phyloP scores from a whole-genome alignment of 2,888 invertebrate species.

The Campaea margaritaria region DNA sequence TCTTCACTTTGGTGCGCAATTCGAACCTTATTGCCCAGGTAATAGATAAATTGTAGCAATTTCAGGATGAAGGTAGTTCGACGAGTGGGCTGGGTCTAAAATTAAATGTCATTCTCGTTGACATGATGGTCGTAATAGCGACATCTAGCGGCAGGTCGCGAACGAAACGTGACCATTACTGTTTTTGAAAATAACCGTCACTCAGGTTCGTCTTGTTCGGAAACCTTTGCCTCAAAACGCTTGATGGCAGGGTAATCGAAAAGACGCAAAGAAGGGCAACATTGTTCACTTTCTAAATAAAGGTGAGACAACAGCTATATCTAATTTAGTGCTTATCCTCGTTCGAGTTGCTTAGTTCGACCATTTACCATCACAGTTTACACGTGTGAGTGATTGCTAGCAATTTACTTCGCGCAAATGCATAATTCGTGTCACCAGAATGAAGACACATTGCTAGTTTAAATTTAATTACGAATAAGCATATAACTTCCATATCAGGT shows the following conservation, averaged over 20 bases:
- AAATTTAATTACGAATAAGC: constrained; percentile 17
- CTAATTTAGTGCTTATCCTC: background rate
- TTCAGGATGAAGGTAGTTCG: constrained; percentile 8
- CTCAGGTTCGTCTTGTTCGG: constrained; percentile 11
- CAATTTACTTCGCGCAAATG: background rate
- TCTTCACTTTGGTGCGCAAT: constrained; percentile 24
- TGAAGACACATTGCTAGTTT: constrained; percentile 20
- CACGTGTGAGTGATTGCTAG: background rate
- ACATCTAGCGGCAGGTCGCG: constrained; percentile 63
- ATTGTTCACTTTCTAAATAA: constrained; percentile 13
- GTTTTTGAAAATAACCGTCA: constrained; percentile 40
- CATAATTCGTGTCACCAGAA: constrained; percentile 16
- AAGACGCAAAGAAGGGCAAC: constrained; percentile 10
- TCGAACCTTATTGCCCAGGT: constrained; percentile 38
- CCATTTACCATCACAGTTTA: too few relatives aligned
- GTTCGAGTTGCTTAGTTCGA: background rate
- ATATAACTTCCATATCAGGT: constrained; percentile 19
- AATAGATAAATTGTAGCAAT: constrained; percentile 13
- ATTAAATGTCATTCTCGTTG: constrained; percentile 69
- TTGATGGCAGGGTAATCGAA: constrained; percentile 17
- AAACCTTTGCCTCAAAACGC: constrained; percentile 16
- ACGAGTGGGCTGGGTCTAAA: constrained; percentile 39
- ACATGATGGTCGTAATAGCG: constrained; percentile 67
- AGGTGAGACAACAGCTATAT: background rate
- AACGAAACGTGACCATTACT: constrained; percentile 44